Base-by-base conservation (phyloP, 2,113 vertebrate genomes). In the Bucco capensis region DNA sequence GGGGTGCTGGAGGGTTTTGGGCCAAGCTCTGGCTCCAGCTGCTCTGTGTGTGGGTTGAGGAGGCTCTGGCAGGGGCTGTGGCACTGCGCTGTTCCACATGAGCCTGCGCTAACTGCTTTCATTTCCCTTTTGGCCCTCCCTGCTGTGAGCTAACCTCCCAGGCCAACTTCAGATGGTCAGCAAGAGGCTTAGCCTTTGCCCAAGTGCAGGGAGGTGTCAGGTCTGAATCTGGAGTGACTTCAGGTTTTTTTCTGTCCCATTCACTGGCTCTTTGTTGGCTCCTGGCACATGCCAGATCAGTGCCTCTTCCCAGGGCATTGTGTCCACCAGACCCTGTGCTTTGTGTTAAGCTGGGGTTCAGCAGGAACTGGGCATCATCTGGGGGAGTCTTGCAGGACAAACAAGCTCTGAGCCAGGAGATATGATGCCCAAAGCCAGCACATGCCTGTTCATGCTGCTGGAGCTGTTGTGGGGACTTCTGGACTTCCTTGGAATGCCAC, bases 381-480 rank as follows among this genome's bases (percentile, higher is more conserved):
- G 31, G 37, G 42, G 16, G n/a, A 2, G 2, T 2, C 16, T 42
- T 30, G 7, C 25, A n/a, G 10, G 18, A 8, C 12, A 60, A 33
- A 46, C 7, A n/a, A 28, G 24, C 14, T 65, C n/a, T 2, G 1
- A 42, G 8, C 3, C 33, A 31, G 57, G 42, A 54, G 23, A 17
- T 19, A 27, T 4, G 15, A 62, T 14, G 25, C 58, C 35, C 27
- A 0, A 2, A 64, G 42, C 14, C 25, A 16, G 19, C 6, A 0
- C 3, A 1, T 15, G 18, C n/a, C 15, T 28, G 27, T 50, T 54
- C 12, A 3, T 6, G 2, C 14, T 50, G 51, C 23, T 7, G 11
- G 27, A 24, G 7, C 13, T 0, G 0, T 24, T 0, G 0, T 5
- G 1, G 30, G 33, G 47, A 7, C 33, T 54, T 25, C 46, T 4